Evolutionary conservation across 2,888 invertebrate species (phyloP).

Genomic region (Amiota communis): DNA sequence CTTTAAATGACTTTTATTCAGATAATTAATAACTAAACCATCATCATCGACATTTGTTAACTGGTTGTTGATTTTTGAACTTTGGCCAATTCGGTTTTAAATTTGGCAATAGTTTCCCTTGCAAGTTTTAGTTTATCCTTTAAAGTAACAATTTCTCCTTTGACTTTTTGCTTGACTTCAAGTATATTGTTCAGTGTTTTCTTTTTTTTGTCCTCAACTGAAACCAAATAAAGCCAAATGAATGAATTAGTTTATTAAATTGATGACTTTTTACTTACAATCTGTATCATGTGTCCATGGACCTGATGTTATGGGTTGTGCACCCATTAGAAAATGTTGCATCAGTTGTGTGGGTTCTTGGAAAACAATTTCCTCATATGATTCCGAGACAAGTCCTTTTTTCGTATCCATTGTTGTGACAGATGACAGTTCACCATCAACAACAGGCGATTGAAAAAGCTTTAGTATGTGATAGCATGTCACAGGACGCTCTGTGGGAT

Average conservation of each 20-base stretch:
- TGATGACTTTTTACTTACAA: constrained; percentile 44
- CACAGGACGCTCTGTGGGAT: constrained; percentile 91
- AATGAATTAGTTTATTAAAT: constrained; percentile 3
- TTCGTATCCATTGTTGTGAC: constrained; percentile 75
- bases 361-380: constrained; percentile 96
- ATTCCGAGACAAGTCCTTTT: constrained; percentile 89
- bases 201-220: constrained; percentile 92
- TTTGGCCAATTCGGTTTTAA: constrained; percentile 82
- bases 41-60: too few relatives aligned
- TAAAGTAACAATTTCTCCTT: constrained; percentile 85
- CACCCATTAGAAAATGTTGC: constrained; percentile 88
- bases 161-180: constrained; percentile 86
- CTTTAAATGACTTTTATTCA: too few relatives aligned
- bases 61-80: constrained; percentile 62
- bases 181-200: constrained; percentile 84
- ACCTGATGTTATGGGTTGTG: constrained; percentile 74
- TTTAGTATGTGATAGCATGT: constrained; percentile 96
- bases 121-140: constrained; percentile 89
- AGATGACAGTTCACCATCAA: constrained; percentile 68
- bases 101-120: constrained; percentile 87
- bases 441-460: constrained; percentile 87
- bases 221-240: constrained; percentile 66
- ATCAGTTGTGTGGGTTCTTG: constrained; percentile 92
- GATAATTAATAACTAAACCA: too few relatives aligned
- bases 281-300: constrained; percentile 49